These are phyloP conservation scores for Athripsodes cinereus DNA, from an alignment of 2,888 invertebrate species.

Conservation along the genomic window DNA sequence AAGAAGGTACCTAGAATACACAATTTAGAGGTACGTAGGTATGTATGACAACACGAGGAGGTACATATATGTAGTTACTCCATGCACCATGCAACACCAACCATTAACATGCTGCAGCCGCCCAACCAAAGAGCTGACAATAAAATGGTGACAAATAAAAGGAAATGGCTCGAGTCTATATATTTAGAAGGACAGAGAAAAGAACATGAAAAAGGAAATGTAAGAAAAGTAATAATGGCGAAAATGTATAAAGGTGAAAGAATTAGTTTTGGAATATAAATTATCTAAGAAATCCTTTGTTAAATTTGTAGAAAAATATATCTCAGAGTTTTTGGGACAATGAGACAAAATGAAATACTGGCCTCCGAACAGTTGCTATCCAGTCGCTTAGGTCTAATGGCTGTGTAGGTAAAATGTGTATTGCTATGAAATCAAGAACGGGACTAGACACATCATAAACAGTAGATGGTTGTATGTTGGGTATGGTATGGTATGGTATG, in stretches of 20 bases:
- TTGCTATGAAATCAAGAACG: conserved; percentile 22
- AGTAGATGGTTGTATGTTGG: too few species aligned
- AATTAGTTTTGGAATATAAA: background rate
- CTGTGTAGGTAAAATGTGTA: conserved; percentile 24
- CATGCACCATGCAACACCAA: conserved; percentile 33
- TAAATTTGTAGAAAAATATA: conserved; percentile 24
- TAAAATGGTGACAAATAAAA: conserved; percentile 29
- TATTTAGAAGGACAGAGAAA: conserved; percentile 27
- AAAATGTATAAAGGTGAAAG: conserved; percentile 23
- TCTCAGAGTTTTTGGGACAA: conserved; percentile 22
- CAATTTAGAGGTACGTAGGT: too few species aligned
- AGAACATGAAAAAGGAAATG: conserved; percentile 23
- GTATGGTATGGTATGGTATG: too few species aligned
- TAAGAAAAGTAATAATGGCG: conserved; percentile 25
- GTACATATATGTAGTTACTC: too few species aligned
- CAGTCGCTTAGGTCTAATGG: conserved; percentile 25
- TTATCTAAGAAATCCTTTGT: conserved; percentile 26
- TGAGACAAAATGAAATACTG: conserved; percentile 25
- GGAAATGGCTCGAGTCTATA: conserved; percentile 20
- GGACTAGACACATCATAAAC: conserved; percentile 21
- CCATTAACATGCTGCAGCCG: conserved; percentile 41
- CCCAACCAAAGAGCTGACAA: conserved; percentile 35
- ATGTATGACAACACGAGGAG: background rate
- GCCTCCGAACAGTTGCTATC: conserved; percentile 16
- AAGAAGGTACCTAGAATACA: too few species aligned